phyloP scores from a whole-genome alignment of 2,113 vertebrate species.

The Phyllostomus discolor region DNA sequence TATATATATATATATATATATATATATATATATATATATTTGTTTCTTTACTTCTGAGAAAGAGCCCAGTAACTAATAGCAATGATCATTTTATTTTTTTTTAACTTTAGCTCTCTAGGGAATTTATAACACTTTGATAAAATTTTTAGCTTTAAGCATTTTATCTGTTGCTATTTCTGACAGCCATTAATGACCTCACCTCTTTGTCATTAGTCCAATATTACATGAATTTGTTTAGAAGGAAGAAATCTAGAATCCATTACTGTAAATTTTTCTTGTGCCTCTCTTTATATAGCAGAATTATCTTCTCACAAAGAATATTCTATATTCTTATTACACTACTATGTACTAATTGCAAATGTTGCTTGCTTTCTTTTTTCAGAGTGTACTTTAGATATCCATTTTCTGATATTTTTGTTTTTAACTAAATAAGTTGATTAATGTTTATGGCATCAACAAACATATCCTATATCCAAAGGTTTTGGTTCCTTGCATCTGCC shows the following conservation, averaged over 20 bases:
- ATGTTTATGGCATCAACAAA: not conserved
- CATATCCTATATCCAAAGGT: not conserved
- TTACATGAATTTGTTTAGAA: not conserved
- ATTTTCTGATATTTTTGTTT: not conserved
- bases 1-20: fast-evolving
- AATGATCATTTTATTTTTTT: not conserved
- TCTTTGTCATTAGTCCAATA: not conserved
- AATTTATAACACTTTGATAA: not conserved
- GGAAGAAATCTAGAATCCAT: not conserved
- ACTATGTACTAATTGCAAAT: not conserved
- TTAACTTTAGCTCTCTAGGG: not conserved
- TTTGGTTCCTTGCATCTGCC: not conserved
- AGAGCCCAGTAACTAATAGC: not conserved
- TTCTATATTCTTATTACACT: not conserved
- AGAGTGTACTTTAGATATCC: not conserved
- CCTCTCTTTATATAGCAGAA: not conserved
- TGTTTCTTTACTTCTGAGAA: not conserved
- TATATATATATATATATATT: fast-evolving
- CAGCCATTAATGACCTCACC: not conserved
- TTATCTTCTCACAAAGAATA: not conserved
- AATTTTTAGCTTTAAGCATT: not conserved
- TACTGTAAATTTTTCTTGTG: not conserved
- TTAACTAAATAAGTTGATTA: not conserved
- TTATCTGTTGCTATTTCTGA: not conserved
- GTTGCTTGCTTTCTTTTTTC: not conserved